Evolutionary conservation across 2,113 vertebrate species (phyloP).

Genomic region (Arenaria interpres): DNA sequence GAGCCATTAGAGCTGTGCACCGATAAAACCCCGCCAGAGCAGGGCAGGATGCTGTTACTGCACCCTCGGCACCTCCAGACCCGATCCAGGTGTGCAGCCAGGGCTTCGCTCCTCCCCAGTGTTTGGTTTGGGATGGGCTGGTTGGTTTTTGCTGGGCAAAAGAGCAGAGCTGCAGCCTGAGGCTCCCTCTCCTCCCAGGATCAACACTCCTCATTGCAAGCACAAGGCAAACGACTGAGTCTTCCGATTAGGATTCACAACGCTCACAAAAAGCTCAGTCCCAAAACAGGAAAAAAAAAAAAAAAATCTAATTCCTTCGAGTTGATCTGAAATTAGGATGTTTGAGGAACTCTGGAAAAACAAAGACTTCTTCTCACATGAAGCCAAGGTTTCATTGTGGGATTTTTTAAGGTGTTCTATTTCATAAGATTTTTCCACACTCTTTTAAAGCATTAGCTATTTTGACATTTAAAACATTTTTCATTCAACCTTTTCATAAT

Average conservation of each 20-base stretch:
- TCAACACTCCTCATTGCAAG: rapidly evolving
- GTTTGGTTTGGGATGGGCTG: not conserved
- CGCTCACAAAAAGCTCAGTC: not conserved
- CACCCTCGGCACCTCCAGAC: not conserved
- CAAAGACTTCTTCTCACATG: not conserved
- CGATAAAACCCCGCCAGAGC: not conserved
- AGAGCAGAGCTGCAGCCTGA: not conserved
- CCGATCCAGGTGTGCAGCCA: not conserved
- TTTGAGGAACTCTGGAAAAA: not conserved
- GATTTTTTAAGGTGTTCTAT: not conserved
- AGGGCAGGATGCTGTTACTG: not conserved
- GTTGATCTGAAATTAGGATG: not conserved
- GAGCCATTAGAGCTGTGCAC: not conserved
- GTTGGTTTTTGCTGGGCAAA: not conserved
- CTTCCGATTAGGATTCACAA: not conserved
- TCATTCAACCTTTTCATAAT: not conserved
- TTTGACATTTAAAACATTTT: not conserved
- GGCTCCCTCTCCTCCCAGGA: not conserved
- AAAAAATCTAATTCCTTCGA: not conserved
- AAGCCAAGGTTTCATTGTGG: not conserved
- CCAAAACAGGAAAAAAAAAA: not conserved
- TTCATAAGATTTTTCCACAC: not conserved
- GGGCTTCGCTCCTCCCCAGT: not conserved
- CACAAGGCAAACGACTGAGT: not conserved
- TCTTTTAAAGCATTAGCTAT: not conserved